A percentile compares a stretch with the other conserved stretches of the same genome.
Evolutionary conservation across 2,888 invertebrate genomes (phyloP).

Genomic region (Nasonovia ribisnigri): DNA sequence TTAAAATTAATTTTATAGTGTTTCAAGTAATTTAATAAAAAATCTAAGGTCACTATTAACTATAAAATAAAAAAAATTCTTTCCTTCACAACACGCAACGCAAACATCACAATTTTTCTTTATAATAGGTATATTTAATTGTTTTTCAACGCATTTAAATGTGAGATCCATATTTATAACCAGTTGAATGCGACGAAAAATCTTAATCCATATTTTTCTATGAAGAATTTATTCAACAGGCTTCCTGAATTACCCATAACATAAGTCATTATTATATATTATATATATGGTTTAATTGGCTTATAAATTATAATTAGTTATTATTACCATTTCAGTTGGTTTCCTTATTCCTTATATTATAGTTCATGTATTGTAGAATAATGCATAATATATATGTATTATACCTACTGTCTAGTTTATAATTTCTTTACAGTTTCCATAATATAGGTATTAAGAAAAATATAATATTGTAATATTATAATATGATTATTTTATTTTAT

Average conservation of each 20-base stretch:
- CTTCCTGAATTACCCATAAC: not conserved
- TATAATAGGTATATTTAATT: not conserved
- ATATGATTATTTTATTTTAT: not conserved
- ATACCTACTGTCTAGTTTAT: not conserved
- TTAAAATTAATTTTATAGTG: not conserved
- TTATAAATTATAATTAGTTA: not conserved
- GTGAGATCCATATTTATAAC: not conserved
- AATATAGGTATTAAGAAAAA: not conserved
- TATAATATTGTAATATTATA: not conserved
- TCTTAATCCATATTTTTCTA: not conserved
- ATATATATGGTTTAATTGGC: not conserved
- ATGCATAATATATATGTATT: not conserved
- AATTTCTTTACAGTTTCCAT: not conserved
- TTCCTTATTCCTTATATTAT: conserved; percentile 2
- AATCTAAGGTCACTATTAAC: not conserved
- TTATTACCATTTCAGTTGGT: not conserved
- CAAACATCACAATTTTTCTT: not conserved
- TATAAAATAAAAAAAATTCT: not conserved
- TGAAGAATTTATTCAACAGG: not conserved
- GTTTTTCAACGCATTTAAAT: not conserved
- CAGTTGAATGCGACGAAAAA: not conserved
- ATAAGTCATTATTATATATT: not conserved
- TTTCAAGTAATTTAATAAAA: not conserved
- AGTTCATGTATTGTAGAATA: not conserved
- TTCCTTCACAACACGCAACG: not conserved